A percentile compares a stretch with the other conserved stretches of the same genome.
phyloP scores from a whole-genome alignment of 2,888 invertebrate species.

The Podabrus alpinus region DNA sequence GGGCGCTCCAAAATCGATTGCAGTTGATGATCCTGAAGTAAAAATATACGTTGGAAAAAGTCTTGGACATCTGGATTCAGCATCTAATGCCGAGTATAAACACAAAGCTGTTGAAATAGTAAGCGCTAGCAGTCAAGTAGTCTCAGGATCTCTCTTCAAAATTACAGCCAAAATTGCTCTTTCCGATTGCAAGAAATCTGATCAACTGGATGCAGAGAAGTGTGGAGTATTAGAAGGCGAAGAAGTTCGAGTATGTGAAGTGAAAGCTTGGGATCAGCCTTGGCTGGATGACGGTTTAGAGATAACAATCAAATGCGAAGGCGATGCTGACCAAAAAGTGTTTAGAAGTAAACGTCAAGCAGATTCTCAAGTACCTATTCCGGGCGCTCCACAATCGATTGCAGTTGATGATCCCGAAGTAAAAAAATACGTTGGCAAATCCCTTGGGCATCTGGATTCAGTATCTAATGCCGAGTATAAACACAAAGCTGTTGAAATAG shows the following conservation, averaged over 20 bases:
- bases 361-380: slow-evolving; percentile 8
- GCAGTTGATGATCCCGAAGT: slow-evolving; percentile 39
- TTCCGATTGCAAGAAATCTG: slow-evolving; percentile 57
- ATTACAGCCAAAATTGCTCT: slow-evolving; percentile 64
- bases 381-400: slow-evolving; percentile 32
- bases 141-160: slow-evolving; percentile 61
- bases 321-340: slow-evolving; percentile 13
- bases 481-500: slow-evolving; percentile 43
- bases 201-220: slow-evolving; percentile 37
- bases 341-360: slow-evolving; percentile 40
- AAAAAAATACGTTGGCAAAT: slow-evolving; percentile 33
- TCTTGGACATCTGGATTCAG: slow-evolving; percentile 43
- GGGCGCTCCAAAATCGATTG: slow-evolving; percentile 32
- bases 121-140: slow-evolving; percentile 58
- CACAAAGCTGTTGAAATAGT: slow-evolving; percentile 40
- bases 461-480: slow-evolving; percentile 48
- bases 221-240: slow-evolving; percentile 42
- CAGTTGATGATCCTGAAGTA: slow-evolving; percentile 31
- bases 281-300: slow-evolving; percentile 57
- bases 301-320: slow-evolving; percentile 52
- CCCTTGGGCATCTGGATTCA: slow-evolving; percentile 42
- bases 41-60: slow-evolving; percentile 29
- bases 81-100: slow-evolving; percentile 38
- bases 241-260: slow-evolving; percentile 51
- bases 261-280: slow-evolving; percentile 62